Percentiles rank a stretch among this genome's conserved stretches.
Conservation (phyloP, 2,113 vertebrate species). For the Eudyptes chrysolophus region DNA sequence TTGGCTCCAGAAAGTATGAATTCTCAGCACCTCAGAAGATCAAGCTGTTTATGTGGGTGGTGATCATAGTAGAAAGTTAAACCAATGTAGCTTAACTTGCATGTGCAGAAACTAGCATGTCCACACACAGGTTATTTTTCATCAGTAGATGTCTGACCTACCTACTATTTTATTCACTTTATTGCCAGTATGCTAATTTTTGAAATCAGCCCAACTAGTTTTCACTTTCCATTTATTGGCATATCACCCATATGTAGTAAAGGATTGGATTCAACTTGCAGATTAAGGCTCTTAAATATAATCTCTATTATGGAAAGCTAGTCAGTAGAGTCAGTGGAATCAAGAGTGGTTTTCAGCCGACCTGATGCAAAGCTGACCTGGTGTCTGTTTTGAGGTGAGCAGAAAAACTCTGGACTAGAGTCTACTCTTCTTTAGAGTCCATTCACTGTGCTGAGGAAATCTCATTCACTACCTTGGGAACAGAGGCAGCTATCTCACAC, state of each 20-base stretch:
- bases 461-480: neutral
- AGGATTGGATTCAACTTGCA: neutral
- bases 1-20: slow-evolving; percentile 11
- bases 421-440: neutral
- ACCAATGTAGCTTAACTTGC: neutral
- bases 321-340: neutral
- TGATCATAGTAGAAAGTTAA: slow-evolving; percentile 29
- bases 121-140: neutral
- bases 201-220: neutral
- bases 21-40: slow-evolving; percentile 37
- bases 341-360: neutral
- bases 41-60: slow-evolving; percentile 32
- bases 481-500: neutral
- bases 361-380: neutral
- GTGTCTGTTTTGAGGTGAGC: neutral
- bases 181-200: neutral
- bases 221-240: neutral
- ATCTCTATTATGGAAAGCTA: neutral
- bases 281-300: neutral
- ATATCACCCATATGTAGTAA: neutral
- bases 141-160: neutral
- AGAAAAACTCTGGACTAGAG: neutral
- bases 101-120: neutral
- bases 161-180: neutral
- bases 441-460: neutral